Conservation (phyloP, 2,113 vertebrate species). For the sheep (Ovis aries) region DNA sequence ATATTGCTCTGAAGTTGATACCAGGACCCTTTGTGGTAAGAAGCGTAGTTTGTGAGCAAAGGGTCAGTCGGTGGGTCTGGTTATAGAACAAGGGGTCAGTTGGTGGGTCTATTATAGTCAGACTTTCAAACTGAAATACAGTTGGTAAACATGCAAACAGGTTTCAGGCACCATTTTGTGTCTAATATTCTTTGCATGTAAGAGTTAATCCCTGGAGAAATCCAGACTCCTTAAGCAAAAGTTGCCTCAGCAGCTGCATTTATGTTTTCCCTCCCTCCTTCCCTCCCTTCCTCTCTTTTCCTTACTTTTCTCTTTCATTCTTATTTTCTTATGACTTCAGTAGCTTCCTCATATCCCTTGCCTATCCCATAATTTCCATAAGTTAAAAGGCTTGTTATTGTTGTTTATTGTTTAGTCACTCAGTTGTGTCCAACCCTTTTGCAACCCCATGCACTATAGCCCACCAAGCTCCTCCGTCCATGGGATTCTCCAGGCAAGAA, state of each 20-base stretch:
- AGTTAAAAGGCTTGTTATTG: background rate
- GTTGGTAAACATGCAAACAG: background rate
- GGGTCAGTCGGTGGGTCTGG: background rate
- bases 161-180: background rate
- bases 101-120: background rate
- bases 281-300: background rate
- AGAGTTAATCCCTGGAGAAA: constrained; percentile 27
- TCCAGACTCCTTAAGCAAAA: background rate
- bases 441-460: background rate
- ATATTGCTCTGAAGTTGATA: background rate
- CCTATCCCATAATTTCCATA: background rate
- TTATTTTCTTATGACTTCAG: background rate
- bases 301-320: background rate
- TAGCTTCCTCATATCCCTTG: background rate
- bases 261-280: background rate
- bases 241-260: background rate
- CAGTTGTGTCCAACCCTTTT: background rate
- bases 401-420: background rate
- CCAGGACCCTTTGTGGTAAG: background rate
- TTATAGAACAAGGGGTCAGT: background rate
- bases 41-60: background rate
- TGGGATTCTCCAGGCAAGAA: background rate
- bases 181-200: background rate
- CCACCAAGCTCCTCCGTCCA: background rate
- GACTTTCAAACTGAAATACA: background rate